Conservation (phyloP, 2,113 vertebrate genomes). For the Solenodon paradoxus region DNA sequence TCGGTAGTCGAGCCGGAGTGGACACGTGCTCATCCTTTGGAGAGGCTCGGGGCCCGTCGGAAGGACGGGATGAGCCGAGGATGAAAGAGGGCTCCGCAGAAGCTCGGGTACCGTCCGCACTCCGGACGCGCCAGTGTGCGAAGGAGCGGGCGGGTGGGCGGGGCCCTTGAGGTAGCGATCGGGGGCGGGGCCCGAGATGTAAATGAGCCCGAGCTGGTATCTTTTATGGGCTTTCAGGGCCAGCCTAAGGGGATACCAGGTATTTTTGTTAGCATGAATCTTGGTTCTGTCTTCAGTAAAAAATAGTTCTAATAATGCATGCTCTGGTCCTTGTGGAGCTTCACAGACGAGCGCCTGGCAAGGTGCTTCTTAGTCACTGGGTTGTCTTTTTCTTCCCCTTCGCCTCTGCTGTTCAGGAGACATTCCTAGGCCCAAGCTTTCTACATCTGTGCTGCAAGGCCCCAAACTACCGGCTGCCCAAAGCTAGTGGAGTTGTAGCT, state of each 20-base stretch:
- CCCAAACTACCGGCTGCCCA: not conserved
- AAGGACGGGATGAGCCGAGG: fast-evolving
- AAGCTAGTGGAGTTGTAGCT: not conserved
- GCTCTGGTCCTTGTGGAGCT: not conserved
- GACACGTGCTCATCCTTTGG: not conserved
- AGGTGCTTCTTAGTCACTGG: not conserved
- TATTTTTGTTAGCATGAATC: not conserved
- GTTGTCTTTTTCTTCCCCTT: not conserved
- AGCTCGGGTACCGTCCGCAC: fast-evolving
- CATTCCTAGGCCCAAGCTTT: not conserved
- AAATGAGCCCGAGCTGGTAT: not conserved
- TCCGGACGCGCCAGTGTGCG: not conserved
- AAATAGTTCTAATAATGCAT: not conserved
- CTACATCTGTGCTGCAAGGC: not conserved
- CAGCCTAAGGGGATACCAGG: fast-evolving
- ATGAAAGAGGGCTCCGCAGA: not conserved
- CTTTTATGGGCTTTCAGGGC: fast-evolving
- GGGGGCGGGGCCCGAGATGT: not conserved
- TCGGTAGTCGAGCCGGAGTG: not conserved
- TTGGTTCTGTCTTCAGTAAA: not conserved
- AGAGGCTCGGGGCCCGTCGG: not conserved
- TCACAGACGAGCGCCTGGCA: not conserved
- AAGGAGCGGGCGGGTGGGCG: constrained; percentile 52
- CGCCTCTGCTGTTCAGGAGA: not conserved
- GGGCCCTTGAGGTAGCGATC: not conserved